phyloP scores from a whole-genome alignment of 2,113 vertebrate genomes.

The Furnarius figulus region DNA sequence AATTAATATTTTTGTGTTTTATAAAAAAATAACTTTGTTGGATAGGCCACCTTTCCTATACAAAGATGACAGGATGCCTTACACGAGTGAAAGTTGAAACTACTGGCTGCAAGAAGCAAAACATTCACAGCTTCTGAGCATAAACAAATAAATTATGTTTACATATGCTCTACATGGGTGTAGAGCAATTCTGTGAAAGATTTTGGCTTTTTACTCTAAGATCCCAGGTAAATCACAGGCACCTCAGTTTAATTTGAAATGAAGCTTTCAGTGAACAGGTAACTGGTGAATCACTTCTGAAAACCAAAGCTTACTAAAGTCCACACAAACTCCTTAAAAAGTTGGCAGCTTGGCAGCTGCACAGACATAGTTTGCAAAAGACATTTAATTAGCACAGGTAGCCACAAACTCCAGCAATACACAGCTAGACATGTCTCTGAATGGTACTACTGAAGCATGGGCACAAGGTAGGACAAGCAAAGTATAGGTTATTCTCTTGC shows the following conservation, averaged over 20 bases:
- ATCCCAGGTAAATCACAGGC: neutral
- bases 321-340: neutral
- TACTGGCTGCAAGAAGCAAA: neutral
- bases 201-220: neutral
- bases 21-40: neutral
- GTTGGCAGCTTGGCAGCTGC: neutral
- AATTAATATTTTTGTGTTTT: neutral
- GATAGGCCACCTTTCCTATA: neutral
- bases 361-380: neutral
- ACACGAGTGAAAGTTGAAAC: neutral
- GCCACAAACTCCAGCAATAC: neutral
- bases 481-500: neutral
- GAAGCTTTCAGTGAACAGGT: neutral
- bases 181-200: neutral
- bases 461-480: neutral
- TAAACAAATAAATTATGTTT: neutral
- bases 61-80: neutral
- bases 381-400: neutral
- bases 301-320: neutral
- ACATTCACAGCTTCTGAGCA: neutral
- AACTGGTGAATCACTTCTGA: neutral
- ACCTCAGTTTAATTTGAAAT: neutral
- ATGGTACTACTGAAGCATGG: neutral
- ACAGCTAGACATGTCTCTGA: neutral
- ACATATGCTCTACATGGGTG: too few species aligned